Evolutionary conservation across 2,888 invertebrate species (phyloP), one percentile per base, ranked within the genome.

Genomic region (Serripes groenlandicus): DNA sequence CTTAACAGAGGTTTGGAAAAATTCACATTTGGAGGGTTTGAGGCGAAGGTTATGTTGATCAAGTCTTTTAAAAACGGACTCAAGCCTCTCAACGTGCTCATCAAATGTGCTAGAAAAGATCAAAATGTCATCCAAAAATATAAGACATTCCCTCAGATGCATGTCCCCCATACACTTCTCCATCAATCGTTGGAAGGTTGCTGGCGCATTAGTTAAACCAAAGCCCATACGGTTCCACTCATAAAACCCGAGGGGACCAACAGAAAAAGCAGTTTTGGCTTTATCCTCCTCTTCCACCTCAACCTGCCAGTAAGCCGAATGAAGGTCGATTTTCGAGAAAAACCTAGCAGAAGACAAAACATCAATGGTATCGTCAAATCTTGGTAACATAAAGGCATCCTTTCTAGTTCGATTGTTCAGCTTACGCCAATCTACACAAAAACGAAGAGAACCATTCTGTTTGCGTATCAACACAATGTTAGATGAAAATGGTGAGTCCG

Each of bases 401-500:
- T 56, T 56, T 26, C 26, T 56, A n/a, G 56, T 56, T 23, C 60
- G 26, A 32, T 18, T 60, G 32, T 60, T 60, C 9, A 60, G 60
- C 30, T 60, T 60, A 7, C 60, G 1, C 15, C 28, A 4, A 21
- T 60, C 60, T 60, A 60, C 28, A 21, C 60, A 60, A 21, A 26
- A 60, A 21, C 30, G 60, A 9, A 60, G 11, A 11, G 56, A 15
- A n/a, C 56, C 56, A 56, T 56, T 26, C n/a, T 1, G n/a, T 56
- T 56, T 56, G 23, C 26, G n/a, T 26, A 56, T 26, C n/a, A 56
- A 3, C n/a, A 56, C 56, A n/a, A 56, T 56, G 23, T 56, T 56
- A 23, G 56, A 56, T 15, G 56, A 56, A n/a, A 11, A 56, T 26
- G 56, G 60, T 15, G 30, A 15, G 37, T 77, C 11, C 30, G 81